A percentile compares a stretch with the other conserved stretches of the same genome.
phyloP scores from a whole-genome alignment of 2,797 vertebrate species.

The Siniperca undulata region DNA sequence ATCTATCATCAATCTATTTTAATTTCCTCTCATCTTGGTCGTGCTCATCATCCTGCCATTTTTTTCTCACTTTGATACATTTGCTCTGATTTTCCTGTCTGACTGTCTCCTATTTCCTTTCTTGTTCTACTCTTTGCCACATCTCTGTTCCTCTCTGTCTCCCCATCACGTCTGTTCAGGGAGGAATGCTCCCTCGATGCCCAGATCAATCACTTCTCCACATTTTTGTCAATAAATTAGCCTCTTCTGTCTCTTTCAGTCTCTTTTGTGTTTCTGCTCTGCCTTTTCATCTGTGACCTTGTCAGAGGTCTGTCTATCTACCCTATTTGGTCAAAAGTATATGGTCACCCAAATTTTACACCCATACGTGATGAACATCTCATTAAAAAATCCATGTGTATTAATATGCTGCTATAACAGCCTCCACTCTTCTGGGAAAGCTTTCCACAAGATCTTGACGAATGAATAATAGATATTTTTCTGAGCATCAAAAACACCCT shows the following conservation, averaged over 20 bases:
- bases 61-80: constrained; percentile 29
- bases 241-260: constrained; percentile 40
- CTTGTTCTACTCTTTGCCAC: constrained; percentile 21
- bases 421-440: not conserved
- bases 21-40: not conserved
- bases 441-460: not conserved
- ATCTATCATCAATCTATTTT: constrained; percentile 6
- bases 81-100: constrained; percentile 14
- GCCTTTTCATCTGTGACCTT: constrained; percentile 60
- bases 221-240: constrained; percentile 73
- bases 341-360: constrained; percentile 12
- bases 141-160: constrained; percentile 35
- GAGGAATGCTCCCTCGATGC: constrained; percentile 58
- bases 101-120: constrained; percentile 9
- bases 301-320: constrained; percentile 43
- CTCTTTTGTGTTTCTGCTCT: constrained; percentile 46
- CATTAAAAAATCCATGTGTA: not conserved
- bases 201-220: constrained; percentile 63
- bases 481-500: not conserved
- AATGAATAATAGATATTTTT: not conserved
- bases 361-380: not conserved
- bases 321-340: not conserved
- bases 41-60: not conserved
- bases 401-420: not conserved
- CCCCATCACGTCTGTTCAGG: constrained; percentile 39